Base-by-base conservation (phyloP, 2,888 invertebrate genomes). In the Horisme vitalbata region DNA sequence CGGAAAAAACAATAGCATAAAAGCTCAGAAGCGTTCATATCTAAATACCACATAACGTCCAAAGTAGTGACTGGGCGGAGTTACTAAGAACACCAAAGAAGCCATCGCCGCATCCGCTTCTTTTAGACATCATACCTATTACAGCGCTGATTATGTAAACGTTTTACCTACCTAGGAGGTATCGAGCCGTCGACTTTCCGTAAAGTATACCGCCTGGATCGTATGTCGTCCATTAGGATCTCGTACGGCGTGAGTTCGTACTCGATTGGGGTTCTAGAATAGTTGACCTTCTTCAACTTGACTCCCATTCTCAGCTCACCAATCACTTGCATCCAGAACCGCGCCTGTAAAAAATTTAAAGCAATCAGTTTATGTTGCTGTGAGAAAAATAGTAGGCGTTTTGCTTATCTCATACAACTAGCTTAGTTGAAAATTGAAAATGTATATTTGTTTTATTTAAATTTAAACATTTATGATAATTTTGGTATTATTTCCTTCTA, bases 221-320 rank as follows among this genome's bases (percentile, higher is more conserved):
- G 91, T 71, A 99, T 98, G 75, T 99, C 98, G 77, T 98, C 97
- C 95, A 99, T 97, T 44, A 99, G 92, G 72, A 97, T 97, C 89
- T 99, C 98, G 75, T 98, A 98, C 8, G 98, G 98, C 31, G 98
- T 99, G 64, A 98, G 86, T 82, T 97, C 97, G 82, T 95, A 98
- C 81, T 98, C 97, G 51, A 96, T 94, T 5, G 95, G 95, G 7
- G 95, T 92, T 68, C 94, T 90, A 52, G 94, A 93, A 76, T 91
- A 92, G 75, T 94, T 93, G 15, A 95, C 90, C 83, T 98, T 98
- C 90, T 97, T 98, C 77, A 99, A 90, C 77, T 97, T 95, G 5
- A 98, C 97, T 13, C 98, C 98, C 79, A 95, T 94, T 38, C 98
- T 91, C 47, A 99, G 90, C 79, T 98, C 96, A 57, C 95, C 94